Evolutionary conservation across 2,888 invertebrate genomes (phyloP).

Genomic region (Mallateleia sp.): DNA sequence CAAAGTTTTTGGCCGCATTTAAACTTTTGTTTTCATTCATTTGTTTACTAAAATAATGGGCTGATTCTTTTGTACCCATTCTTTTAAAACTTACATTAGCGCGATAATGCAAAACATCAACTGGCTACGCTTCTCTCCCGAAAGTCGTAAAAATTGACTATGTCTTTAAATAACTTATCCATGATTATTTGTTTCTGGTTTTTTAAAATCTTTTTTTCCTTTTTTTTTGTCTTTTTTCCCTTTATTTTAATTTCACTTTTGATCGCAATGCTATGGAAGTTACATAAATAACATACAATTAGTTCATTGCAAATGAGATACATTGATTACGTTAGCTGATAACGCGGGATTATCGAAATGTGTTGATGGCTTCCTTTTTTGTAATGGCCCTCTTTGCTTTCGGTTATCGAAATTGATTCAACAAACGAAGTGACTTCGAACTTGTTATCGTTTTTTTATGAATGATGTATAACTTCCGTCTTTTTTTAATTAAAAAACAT

Average conservation of each 20-base stretch:
- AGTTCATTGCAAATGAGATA: constrained; percentile 40
- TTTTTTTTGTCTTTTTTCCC: constrained; percentile 22
- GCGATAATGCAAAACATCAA: constrained; percentile 32
- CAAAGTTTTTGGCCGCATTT: constrained; percentile 66
- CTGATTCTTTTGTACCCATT: background rate
- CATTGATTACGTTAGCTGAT: constrained; percentile 31
- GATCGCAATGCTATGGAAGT: constrained; percentile 67
- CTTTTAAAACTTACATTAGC: constrained; percentile 37
- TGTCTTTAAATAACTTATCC: constrained; percentile 41
- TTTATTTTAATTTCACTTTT: constrained; percentile 52
- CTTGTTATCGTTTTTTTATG: constrained; percentile 15
- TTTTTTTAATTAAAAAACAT: constrained; percentile 42
- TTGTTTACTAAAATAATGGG: constrained; percentile 58
- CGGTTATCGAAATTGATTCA: constrained; percentile 25
- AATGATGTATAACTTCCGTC: constrained; percentile 24
- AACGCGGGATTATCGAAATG: constrained; percentile 23
- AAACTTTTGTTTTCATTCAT: constrained; percentile 11
- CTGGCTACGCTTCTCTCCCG: constrained; percentile 54
- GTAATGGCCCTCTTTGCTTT: constrained; percentile 9
- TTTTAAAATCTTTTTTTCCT: constrained; percentile 19
- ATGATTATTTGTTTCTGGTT: constrained; percentile 31
- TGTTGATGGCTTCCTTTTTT: background rate
- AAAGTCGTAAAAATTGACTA: constrained; percentile 73
- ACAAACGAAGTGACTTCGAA: constrained; percentile 61
- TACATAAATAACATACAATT: constrained; percentile 54